phyloP scores from a whole-genome alignment of 2,888 invertebrate species.

The Platycheirus albimanus region DNA sequence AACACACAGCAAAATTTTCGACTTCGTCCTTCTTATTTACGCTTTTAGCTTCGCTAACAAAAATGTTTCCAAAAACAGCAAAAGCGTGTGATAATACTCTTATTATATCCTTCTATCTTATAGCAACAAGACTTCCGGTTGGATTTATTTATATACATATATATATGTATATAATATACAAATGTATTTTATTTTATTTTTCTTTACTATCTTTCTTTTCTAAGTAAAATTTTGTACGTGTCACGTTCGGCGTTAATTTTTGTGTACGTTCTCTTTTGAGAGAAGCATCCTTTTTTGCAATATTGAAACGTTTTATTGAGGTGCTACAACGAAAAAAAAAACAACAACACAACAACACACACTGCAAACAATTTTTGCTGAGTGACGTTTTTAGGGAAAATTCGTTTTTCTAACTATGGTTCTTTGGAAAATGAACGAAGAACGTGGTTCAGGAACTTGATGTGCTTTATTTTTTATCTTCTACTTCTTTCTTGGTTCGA shows the following conservation, averaged over 20 bases:
- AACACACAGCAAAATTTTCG: slow-evolving; percentile 39
- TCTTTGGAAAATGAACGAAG: slow-evolving; percentile 40
- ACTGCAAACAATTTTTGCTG: slow-evolving; percentile 58
- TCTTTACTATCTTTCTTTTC: slow-evolving; percentile 40
- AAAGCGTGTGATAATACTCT: slow-evolving; percentile 58
- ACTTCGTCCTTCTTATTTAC: slow-evolving; percentile 24
- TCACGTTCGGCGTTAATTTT: slow-evolving; percentile 70
- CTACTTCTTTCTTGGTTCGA: neutral
- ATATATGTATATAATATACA: too few relatives aligned
- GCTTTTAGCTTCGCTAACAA: slow-evolving; percentile 69
- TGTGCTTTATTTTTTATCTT: slow-evolving; percentile 51
- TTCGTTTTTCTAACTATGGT: slow-evolving; percentile 34
- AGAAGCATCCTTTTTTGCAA: slow-evolving; percentile 69
- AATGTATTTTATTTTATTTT: slow-evolving; percentile 2
- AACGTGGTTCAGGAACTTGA: slow-evolving; percentile 71
- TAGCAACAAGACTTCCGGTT: slow-evolving; percentile 24
- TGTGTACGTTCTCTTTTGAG: slow-evolving; percentile 70
- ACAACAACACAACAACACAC: slow-evolving; percentile 19
- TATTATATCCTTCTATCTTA: slow-evolving; percentile 11
- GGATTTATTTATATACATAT: slow-evolving; percentile 42
- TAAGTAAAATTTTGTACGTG: slow-evolving; percentile 73
- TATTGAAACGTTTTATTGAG: slow-evolving; percentile 73
- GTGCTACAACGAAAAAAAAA: slow-evolving; percentile 42
- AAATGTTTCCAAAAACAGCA: slow-evolving; percentile 53
- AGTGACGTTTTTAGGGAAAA: slow-evolving; percentile 63